Percentiles rank a stretch among this genome's conserved stretches.
Conservation (phyloP, 2,888 invertebrate genomes). For the Catocala sponsa region DNA sequence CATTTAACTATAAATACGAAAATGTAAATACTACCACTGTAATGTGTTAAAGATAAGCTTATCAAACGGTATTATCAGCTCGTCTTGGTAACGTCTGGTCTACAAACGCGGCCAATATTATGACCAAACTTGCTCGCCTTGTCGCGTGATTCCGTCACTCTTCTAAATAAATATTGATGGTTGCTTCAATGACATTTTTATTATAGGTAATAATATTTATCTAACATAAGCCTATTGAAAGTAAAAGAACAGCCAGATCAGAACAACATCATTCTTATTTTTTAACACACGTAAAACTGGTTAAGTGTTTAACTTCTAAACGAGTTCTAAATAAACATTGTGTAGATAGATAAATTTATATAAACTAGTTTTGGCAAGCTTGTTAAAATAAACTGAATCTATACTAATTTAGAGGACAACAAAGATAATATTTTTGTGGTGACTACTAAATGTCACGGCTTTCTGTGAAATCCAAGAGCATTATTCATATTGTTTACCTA, state of each 20-base stretch:
- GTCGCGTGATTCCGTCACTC: conserved; percentile 20
- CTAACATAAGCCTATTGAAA: not conserved
- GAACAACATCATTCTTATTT: too few relatives aligned
- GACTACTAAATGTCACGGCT: too few relatives aligned
- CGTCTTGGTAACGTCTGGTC: conserved; percentile 27
- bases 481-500: too few relatives aligned
- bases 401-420: too few relatives aligned
- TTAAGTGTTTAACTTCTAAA: not conserved
- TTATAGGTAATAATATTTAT: not conserved
- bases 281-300: too few relatives aligned
- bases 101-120: conserved; percentile 26
- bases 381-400: too few relatives aligned
- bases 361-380: too few relatives aligned
- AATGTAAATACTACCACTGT: conserved; percentile 46
- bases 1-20: conserved; percentile 33
- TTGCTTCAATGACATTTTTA: not conserved
- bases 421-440: too few relatives aligned
- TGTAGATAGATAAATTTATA: too few relatives aligned
- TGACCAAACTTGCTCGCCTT: conserved; percentile 15
- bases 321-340: too few relatives aligned
- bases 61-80: conserved; percentile 49
- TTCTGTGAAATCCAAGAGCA: too few relatives aligned
- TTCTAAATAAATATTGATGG: conserved; percentile 16
- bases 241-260: too few relatives aligned
- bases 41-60: conserved; percentile 53